Base-by-base conservation (phyloP, 2,888 invertebrate genomes). In the Brassicogethes aeneus region DNA sequence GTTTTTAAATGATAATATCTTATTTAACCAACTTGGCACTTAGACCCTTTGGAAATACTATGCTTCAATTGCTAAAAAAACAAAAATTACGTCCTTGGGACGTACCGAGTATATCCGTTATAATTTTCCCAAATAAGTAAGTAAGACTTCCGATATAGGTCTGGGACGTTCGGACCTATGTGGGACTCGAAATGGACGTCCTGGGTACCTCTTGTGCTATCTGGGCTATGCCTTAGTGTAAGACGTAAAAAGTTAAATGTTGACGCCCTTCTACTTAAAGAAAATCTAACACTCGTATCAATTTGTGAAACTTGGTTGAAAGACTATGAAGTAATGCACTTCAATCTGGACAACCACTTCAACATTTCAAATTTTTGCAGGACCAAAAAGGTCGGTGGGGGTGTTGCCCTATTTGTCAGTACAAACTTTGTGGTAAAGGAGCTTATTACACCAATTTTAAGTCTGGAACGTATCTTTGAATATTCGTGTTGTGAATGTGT, bases 261-360 rank as follows among this genome's bases (percentile, higher is more conserved):
- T 23, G 23, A 23, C 23, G 23, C 23, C 10, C 23, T 23, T 23
- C 23, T 23, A 23, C 23, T 7, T 23, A 10, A 23, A 23, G 23
- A 23, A 23, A 23, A 23, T 23, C 5, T 10, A 23, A 7, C 23
- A 23, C 5, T 23, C 5, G 5, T 5, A 10, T 23, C 23, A 23
- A 23, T 23, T 7, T 23, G 23, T 23, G 23, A 23, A 23, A 23
- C 23, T 7, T 23, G 23, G 23, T 23, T 23, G 10, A 23, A 23
- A 23, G 23, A 23, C 23, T 23, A 23, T 23, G 23, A 23, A 23
- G 23, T 23, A 23, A 23, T 23, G 23, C 23, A 23, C 23, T 23
- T 23, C 10, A 23, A 23, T 23, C 23, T 23, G 23, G 23, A 23
- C 23, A 23, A 23, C 10, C 10, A 23, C 23, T 5, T 23, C 23